Evolutionary conservation across 2,888 invertebrate species (phyloP).

Genomic region (Oegoconia quadripuncta): DNA sequence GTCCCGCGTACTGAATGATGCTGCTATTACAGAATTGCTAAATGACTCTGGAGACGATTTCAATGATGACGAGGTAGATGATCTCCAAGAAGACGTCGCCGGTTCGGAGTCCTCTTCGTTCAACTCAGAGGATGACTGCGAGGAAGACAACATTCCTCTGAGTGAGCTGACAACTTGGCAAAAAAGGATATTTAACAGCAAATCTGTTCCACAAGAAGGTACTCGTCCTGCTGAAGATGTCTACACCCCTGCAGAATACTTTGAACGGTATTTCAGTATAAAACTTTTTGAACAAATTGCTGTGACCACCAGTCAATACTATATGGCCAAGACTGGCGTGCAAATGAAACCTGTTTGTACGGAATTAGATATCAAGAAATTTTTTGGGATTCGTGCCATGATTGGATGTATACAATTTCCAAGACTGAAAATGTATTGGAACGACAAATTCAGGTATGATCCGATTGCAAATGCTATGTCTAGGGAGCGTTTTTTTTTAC

Average conservation of each 20-base stretch:
- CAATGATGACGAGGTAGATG: slow-evolving; percentile 4
- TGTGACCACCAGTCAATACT: slow-evolving; percentile 8
- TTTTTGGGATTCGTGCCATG: slow-evolving; percentile 9
- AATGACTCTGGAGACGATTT: slow-evolving; percentile 10
- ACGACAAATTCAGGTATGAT: slow-evolving; percentile 9
- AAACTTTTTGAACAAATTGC: slow-evolving; percentile 7
- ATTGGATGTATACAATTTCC: slow-evolving; percentile 10
- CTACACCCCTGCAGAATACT: slow-evolving; percentile 6
- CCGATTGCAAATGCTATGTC: slow-evolving; percentile 13
- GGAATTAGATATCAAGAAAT: slow-evolving; percentile 4
- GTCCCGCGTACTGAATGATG: slow-evolving; percentile 3
- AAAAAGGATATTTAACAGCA: slow-evolving; percentile 6
- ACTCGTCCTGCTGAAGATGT: slow-evolving; percentile 6
- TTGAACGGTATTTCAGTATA: slow-evolving; percentile 7
- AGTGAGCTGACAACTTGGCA: slow-evolving; percentile 8
- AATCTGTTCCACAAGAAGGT: slow-evolving; percentile 7
- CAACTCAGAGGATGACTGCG: slow-evolving; percentile 2
- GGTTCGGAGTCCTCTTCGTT: slow-evolving; percentile 1
- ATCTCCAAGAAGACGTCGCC: not conserved
- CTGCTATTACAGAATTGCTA: slow-evolving; percentile 9
- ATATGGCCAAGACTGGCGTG: slow-evolving; percentile 7
- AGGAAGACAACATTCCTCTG: slow-evolving; percentile 11
- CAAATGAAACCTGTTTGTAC: slow-evolving; percentile 9
- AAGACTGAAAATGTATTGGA: slow-evolving; percentile 9
- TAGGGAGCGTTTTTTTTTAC: slow-evolving; percentile 9